Evolutionary conservation across 2,888 invertebrate genomes (phyloP), one percentile per base, ranked within the genome.

Genomic region (Heteromurus nitidus): DNA sequence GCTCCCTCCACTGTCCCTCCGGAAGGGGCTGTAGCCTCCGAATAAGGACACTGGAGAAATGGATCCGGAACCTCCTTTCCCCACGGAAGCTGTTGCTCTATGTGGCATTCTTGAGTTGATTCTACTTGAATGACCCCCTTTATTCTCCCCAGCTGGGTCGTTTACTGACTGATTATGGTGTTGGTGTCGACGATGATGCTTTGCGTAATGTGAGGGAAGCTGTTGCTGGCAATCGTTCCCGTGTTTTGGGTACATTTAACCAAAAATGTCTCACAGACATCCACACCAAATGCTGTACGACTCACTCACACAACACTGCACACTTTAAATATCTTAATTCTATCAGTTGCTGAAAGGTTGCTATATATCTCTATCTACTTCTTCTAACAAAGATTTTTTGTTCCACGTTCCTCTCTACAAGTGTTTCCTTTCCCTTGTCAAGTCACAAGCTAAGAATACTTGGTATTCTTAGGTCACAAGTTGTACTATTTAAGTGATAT

Each of bases 1-100:
- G 53, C 76, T 76, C 0, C 81, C 81, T 28, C 75, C 74, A 58
- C 81, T 82, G 44, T 74, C 79, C 20, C 81, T 68, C n/a, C 75
- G 60, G 22, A 70, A 58, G 31, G 79, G 65, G n/a, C 42, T 67
- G 44, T 24, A 60, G 24, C 73, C 44, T 5, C 75, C 60, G 13
- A 36, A 36, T 13, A 7, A 7, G 24, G 74, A 36, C 44, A 80
- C 50, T 42, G 80, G 73, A 9, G 67, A 72, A 18, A 80, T 31
- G 2, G 73, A 80, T 20, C 65, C 73, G 13, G 67, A 42, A 1
- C 67, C 31, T 20, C 18, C 31, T 0, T 44, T 67, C 9, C 64
- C 58, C n/a, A 28, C 9, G 3, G 16, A 11, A 36, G 31, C 53
- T 18, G 60, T 36, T n/a, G 80, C 47, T 64, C 67, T 75, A 24